Evolutionary conservation across 2,888 invertebrate species (phyloP), one percentile per base, ranked within the genome.

Genomic region (Helobdella robusta): DNA sequence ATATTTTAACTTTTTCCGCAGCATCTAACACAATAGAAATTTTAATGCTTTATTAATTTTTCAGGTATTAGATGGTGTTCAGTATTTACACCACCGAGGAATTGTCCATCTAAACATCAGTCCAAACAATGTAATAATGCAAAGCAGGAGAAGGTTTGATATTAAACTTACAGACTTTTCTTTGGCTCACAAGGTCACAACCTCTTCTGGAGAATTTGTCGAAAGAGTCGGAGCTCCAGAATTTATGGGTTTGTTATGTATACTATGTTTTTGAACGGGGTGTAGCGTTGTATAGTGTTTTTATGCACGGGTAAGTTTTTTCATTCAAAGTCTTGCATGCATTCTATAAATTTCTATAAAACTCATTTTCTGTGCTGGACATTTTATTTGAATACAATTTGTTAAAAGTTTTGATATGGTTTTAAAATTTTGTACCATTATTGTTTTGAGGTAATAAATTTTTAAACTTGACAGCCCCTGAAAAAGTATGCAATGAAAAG

Each of bases 101-200:
- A 73, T 77, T 34, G 74, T 74, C 2, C 78, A 78, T 70, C 70
- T 78, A 34, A 79, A 79, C 70, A 66, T 71, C 30, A 93, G 95
- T 77, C 97, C 95, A 0, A 92, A 93, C 76, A 95, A 95, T 78
- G 85, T 97, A 34, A 91, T 97, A 4, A 91, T 95, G 89, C 86
- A 88, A 1, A 87, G 88, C 0, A 66, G 74, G 28, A 69, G 74
- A 20, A 69, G 75, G 15, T 68, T 73, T 18, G 75, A 79, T 63
- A 85, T 95, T 3, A 97, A 95, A 79, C 81, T 97, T 40, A 86
- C 91, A 2, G 95, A 97, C 81, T 88, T 95, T 75, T 92, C 92
- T 0, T 85, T 87, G 1, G 88, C 93, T 0, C 87, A 87, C 28
- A 73, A 70, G 32, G 64, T 77, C 25, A 68, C 73, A 2, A 68